phyloP scores from a whole-genome alignment of 2,888 invertebrate species.

The Nomada fucata region DNA sequence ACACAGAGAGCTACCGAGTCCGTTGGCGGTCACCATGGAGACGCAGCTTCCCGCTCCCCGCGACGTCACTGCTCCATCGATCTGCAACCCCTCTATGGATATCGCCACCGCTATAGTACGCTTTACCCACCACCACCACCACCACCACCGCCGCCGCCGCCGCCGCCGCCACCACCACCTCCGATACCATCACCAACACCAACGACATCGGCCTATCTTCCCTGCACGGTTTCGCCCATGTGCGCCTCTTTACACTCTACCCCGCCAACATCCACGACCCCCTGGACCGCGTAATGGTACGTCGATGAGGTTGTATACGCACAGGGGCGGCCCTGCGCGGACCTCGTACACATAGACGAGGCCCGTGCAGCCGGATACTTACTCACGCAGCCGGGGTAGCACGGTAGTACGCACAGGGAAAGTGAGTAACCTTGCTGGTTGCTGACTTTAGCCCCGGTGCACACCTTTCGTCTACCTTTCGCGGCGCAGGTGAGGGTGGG shows the following conservation, averaged over 20 bases:
- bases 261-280: conserved; percentile 22
- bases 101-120: conserved; percentile 70
- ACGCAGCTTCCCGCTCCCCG: conserved; percentile 83
- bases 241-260: conserved; percentile 24
- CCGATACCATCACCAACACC: conserved; percentile 55
- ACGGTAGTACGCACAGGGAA: conserved; percentile 66
- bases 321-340: conserved; percentile 1
- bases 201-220: conserved; percentile 46
- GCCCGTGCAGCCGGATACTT: conserved; percentile 46
- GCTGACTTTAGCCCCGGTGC: conserved; percentile 45
- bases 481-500: conserved; percentile 69
- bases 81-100: conserved; percentile 78
- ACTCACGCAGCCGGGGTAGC: conserved; percentile 52
- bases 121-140: conserved; percentile 57
- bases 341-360: conserved; percentile 23
- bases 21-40: conserved; percentile 84
- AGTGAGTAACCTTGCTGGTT: conserved; percentile 74
- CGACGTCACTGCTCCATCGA: conserved; percentile 84
- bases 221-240: conserved; percentile 17
- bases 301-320: conserved; percentile 39
- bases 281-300: conserved; percentile 28
- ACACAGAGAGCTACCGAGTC: conserved; percentile 79
- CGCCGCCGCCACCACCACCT: conserved; percentile 33
- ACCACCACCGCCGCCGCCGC: conserved; percentile 53
- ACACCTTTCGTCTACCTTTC: conserved; percentile 68